Evolutionary conservation across 2,888 invertebrate species (phyloP).

Genomic region (Blera fallax): DNA sequence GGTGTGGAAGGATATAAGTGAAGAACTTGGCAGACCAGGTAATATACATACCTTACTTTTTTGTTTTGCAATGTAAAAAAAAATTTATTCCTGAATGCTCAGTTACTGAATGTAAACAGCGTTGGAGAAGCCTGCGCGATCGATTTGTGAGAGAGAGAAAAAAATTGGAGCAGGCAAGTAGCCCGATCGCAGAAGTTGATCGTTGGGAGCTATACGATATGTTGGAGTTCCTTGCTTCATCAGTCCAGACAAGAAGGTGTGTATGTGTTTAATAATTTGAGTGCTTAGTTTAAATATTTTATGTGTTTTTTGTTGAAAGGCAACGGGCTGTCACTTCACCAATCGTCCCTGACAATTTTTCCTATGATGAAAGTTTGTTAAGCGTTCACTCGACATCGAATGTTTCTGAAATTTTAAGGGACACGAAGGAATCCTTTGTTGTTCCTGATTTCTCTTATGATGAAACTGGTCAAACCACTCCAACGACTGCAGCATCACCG

Average conservation of each 20-base stretch:
- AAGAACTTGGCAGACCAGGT: slow-evolving; percentile 4
- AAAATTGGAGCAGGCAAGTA: neutral
- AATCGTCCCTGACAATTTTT: neutral
- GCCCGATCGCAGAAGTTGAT: neutral
- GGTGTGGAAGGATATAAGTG: neutral
- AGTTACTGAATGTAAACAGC: slow-evolving; percentile 22
- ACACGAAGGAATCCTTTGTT: neutral
- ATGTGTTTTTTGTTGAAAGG: neutral
- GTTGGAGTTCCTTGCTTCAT: neutral
- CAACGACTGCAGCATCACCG: neutral
- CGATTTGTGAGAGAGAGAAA: slow-evolving; percentile 25
- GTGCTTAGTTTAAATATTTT: neutral
- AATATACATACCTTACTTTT: neutral
- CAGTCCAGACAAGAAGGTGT: neutral
- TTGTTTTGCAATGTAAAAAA: too few relatives aligned
- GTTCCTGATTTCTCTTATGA: neutral
- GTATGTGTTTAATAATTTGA: neutral
- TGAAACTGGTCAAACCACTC: neutral
- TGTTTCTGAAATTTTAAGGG: neutral
- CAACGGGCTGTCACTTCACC: neutral
- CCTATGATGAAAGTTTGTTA: neutral
- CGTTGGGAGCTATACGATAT: slow-evolving; percentile 17
- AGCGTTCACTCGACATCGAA: neutral
- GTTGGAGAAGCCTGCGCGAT: slow-evolving; percentile 29
- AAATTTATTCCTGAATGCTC: neutral